Percentiles rank a stretch among this genome's conserved stretches.
Conservation (phyloP, 2,888 invertebrate genomes). For the Brenthis hecate region DNA sequence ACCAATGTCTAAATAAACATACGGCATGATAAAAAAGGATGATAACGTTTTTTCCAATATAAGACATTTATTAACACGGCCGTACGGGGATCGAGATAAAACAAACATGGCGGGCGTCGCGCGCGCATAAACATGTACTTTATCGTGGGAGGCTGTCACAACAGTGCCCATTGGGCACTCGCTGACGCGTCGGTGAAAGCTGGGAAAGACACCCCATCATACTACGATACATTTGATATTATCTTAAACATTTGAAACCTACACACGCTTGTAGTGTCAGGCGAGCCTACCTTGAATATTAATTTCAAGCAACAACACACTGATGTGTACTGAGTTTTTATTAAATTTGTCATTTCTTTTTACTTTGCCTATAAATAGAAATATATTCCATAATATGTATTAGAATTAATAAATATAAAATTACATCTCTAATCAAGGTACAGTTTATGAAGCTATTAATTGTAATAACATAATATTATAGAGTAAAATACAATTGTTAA, state of each 20-base stretch:
- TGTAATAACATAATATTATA: too few relatives aligned
- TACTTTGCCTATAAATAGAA: too few relatives aligned
- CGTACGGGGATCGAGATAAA: conserved; percentile 78
- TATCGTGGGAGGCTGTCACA: conserved; percentile 82
- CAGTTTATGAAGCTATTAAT: too few relatives aligned
- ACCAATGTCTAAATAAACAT: conserved; percentile 79
- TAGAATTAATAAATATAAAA: too few relatives aligned
- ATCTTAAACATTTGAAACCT: conserved; percentile 70
- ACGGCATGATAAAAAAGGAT: conserved; percentile 66
- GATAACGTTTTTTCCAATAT: conserved; percentile 65
- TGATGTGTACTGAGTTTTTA: neutral
- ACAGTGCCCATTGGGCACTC: conserved; percentile 70
- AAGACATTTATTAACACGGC: conserved; percentile 79
- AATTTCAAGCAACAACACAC: neutral
- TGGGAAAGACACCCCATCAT: conserved; percentile 67
- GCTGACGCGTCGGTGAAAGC: conserved; percentile 76
- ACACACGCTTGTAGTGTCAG: conserved; percentile 54
- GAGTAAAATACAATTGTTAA: too few relatives aligned
- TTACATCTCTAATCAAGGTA: too few relatives aligned
- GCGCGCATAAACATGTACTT: conserved; percentile 76
- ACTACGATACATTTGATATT: conserved; percentile 62
- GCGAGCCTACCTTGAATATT: conserved; percentile 2
- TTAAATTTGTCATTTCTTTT: neutral
- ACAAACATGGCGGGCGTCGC: conserved; percentile 80
- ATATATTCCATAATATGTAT: too few relatives aligned